Percentiles rank a stretch among this genome's conserved stretches.
Conservation (phyloP, 35 echinoderm and acorn worm species). For the Heliocidaris erythrogramma region DNA sequence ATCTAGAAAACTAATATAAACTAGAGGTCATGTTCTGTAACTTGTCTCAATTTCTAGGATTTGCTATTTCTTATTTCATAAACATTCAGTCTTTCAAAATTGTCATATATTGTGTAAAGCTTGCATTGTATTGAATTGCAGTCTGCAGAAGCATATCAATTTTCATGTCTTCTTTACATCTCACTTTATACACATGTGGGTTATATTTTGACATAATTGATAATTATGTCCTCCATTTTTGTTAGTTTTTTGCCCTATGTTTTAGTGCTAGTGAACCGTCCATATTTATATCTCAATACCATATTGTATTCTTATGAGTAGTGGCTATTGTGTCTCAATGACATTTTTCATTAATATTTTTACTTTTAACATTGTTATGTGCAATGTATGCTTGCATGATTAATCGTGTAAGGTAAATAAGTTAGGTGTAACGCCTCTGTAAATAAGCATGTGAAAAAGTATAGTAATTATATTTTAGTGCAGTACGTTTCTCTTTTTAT, state of each 20-base stretch:
- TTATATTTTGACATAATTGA: not conserved
- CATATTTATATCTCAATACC: not conserved
- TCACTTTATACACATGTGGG: not conserved
- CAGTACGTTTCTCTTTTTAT: not conserved
- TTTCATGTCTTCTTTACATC: not conserved
- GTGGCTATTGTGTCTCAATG: not conserved
- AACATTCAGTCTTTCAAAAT: not conserved
- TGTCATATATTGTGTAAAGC: not conserved
- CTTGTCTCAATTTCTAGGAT: not conserved
- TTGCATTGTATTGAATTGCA: not conserved
- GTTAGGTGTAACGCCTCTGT: not conserved
- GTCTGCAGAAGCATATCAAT: not conserved
- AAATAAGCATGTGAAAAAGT: not conserved
- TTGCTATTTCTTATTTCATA: not conserved
- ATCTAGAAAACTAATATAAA: not conserved
- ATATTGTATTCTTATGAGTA: not conserved
- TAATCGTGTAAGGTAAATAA: not conserved
- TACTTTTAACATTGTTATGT: not conserved
- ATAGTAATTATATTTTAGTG: not conserved
- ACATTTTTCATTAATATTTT: not conserved
- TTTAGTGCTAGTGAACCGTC: not conserved
- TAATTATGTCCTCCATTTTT: not conserved
- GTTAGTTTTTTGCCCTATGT: not conserved
- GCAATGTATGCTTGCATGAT: conserved; percentile 7
- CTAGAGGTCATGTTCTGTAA: not conserved